Evolutionary conservation across 35 echinoderm and acorn worm genomes (phyloP).

Genomic region (Heliocidaris tuberculata): DNA sequence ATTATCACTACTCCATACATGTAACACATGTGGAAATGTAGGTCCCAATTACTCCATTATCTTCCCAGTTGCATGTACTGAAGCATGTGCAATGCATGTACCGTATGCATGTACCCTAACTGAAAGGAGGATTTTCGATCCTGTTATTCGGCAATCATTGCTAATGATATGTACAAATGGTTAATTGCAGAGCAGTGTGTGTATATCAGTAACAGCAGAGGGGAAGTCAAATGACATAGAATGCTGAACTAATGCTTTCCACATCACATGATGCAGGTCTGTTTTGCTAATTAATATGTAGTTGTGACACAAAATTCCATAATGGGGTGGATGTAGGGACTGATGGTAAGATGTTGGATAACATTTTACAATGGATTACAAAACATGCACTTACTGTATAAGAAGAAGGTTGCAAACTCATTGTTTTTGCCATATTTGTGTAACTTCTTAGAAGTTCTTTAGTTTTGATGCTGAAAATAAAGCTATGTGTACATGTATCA

Average conservation of each 20-base stretch:
- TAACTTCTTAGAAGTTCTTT: too few species aligned
- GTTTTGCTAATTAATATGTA: background rate
- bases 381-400: too few species aligned
- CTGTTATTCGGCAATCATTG: background rate
- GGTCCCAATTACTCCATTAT: background rate
- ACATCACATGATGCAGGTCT: background rate
- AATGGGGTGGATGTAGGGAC: background rate
- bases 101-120: background rate
- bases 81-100: background rate
- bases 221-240: background rate
- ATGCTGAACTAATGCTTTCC: background rate
- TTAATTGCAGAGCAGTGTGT: background rate
- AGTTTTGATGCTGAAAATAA: too few species aligned
- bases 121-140: background rate
- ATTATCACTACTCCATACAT: background rate
- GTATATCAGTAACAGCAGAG: background rate
- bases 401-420: too few species aligned
- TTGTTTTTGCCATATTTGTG: too few species aligned
- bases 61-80: background rate
- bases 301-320: conserved; percentile 4
- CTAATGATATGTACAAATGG: conserved; percentile 13
- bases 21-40: background rate
- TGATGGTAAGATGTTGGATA: too few species aligned
- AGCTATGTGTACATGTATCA: too few species aligned
- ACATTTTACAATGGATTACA: too few species aligned